These are phyloP conservation scores for Phenganax stokvisi DNA, from an alignment of 92 coral and sea anemone genomes.

Conservation along the genomic window DNA sequence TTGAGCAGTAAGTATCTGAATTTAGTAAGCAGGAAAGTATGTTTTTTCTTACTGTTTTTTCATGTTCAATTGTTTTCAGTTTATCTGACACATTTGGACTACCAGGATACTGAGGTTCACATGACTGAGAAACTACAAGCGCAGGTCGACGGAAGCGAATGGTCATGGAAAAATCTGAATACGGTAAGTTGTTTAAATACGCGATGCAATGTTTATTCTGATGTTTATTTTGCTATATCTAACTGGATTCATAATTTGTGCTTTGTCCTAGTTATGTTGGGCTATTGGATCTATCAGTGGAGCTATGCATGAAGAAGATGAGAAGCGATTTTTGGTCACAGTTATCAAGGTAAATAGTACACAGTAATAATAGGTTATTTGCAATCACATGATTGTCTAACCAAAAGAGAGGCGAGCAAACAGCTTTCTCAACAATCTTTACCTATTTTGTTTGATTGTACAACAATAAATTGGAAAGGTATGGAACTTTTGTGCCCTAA, in stretches of 20 bases:
- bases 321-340: constrained; percentile 90
- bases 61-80: constrained; percentile 44
- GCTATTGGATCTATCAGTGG: constrained; percentile 99
- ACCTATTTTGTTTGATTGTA: not conserved
- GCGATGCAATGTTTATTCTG: not conserved
- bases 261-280: constrained; percentile 74
- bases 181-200: constrained; percentile 52
- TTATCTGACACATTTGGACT: constrained; percentile 93
- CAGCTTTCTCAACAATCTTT: not conserved
- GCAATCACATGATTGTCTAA: not conserved
- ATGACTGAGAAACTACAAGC: constrained; percentile 98
- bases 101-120: constrained; percentile 91
- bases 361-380: not conserved
- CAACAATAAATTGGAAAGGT: too few species aligned
- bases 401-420: not conserved
- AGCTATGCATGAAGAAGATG: constrained; percentile 99
- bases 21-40: not conserved
- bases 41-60: not conserved
- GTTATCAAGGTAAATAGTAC: constrained; percentile 74
- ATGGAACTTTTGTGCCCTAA: too few species aligned
- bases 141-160: constrained; percentile 93
- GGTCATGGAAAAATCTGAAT: constrained; percentile 99
- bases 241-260: not conserved
- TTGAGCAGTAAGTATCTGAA: not conserved
- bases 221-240: not conserved